A percentile compares a stretch with the other conserved stretches of the same genome.
Evolutionary conservation across 2,888 invertebrate genomes (phyloP).

Genomic region (Mechanitis mazaeus): DNA sequence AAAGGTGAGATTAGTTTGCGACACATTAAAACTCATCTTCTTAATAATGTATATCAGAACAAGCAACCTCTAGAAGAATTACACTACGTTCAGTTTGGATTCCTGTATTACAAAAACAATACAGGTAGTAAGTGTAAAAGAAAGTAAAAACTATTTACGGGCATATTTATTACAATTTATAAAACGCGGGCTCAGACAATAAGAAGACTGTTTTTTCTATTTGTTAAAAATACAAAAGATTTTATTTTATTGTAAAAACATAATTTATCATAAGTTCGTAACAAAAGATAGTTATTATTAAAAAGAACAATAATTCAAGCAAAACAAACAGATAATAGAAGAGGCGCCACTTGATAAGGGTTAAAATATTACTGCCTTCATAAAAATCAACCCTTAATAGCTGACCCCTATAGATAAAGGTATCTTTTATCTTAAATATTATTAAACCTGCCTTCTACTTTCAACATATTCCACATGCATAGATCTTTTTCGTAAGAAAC

Average conservation of each 20-base stretch:
- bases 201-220: too few species aligned
- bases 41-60: too few species aligned
- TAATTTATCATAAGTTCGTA: slow-evolving; percentile 1
- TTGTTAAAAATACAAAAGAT: too few species aligned
- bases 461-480: neutral
- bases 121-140: too few species aligned
- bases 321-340: slow-evolving; percentile 22
- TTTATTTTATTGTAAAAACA: neutral
- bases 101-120: too few species aligned
- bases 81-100: too few species aligned
- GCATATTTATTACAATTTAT: too few species aligned
- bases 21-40: too few species aligned
- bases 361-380: slow-evolving; percentile 20
- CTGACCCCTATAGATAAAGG: slow-evolving; percentile 9
- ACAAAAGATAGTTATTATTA: slow-evolving; percentile 10
- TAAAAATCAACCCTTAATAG: slow-evolving; percentile 18
- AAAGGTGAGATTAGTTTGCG: slow-evolving; percentile 48
- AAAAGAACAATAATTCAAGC: slow-evolving; percentile 18
- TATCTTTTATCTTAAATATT: neutral
- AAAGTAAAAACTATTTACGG: too few species aligned
- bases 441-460: neutral
- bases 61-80: too few species aligned
- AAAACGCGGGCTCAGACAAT: too few species aligned
- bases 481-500: neutral
- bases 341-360: slow-evolving; percentile 22